These are phyloP conservation scores for Fragum sueziense DNA, from an alignment of 2,888 invertebrate genomes.

Conservation along the genomic window DNA sequence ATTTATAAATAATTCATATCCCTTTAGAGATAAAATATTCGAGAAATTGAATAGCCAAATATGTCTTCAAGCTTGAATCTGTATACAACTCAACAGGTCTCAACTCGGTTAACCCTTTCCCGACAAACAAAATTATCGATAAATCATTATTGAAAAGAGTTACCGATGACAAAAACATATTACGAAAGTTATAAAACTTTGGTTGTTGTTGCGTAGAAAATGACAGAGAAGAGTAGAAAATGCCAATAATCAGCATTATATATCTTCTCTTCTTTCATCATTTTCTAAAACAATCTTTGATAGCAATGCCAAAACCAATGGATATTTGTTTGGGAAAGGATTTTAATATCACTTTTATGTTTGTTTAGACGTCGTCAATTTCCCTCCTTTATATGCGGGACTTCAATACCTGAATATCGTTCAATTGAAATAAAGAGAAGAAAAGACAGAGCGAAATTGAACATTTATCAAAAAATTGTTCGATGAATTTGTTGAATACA, in stretches of 20 bases:
- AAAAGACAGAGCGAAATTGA: constrained; percentile 32
- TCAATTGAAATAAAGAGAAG: constrained; percentile 11
- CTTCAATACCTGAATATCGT: constrained; percentile 8
- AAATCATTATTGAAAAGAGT: too few relatives aligned
- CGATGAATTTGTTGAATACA: neutral
- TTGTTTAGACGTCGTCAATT: constrained; percentile 33
- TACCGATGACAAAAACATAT: too few relatives aligned
- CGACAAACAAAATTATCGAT: neutral
- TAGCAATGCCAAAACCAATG: neutral
- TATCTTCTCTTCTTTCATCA: neutral
- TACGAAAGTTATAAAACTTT: too few relatives aligned
- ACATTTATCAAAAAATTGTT: constrained; percentile 35
- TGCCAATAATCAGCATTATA: neutral
- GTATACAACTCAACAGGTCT: neutral
- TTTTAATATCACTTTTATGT: constrained; percentile 32
- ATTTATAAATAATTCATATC: constrained; percentile 18
- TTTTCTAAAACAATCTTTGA: neutral
- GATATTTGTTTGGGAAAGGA: neutral
- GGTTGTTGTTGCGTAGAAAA: too few relatives aligned
- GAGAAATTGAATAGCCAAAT: constrained; percentile 21
- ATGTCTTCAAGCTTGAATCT: constrained; percentile 5
- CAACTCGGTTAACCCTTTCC: constrained; percentile 11
- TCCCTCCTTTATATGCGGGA: constrained; percentile 33
- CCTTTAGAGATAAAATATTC: constrained; percentile 17
- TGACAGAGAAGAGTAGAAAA: neutral